Base-by-base conservation (phyloP, 2,888 invertebrate species). In the Tanytarsus gracilentus region DNA sequence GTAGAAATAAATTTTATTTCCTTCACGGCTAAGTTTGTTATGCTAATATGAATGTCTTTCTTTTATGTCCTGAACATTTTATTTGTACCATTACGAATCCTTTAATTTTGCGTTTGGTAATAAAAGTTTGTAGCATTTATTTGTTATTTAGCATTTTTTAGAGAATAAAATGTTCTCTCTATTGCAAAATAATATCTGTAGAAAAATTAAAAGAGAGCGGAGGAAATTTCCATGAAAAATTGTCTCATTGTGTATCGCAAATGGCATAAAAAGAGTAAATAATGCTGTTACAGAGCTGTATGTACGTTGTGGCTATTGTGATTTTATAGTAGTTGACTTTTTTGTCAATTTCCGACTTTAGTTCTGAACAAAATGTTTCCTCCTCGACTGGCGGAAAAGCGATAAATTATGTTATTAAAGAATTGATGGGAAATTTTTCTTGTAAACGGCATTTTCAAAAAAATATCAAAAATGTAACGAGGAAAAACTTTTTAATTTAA, bases 401-500 rank as follows among this genome's bases (percentile, higher is more conserved):
- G 9, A 49, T 27, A 49, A 49, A 49, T 27, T 26, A 26, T 26
- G 51, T 51, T 16, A 27, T 25, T 4, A 23, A 21, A 48, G 23
- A 49, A 7, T 26, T 25, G 21, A 51, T 30, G 51, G 1, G 16
- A 9, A 39, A 51, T 9, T 51, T 4, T 51, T 29, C 11, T 14
- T 51, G 51, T 21, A 3, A 51, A 23, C 23, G 11, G 9, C 25
- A 8, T 7, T 4, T 14, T 23, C 21, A 49, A 23, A 21, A 6
- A 23, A 23, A 9, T 23, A 11, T 21, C 18, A 25, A 36, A 36
- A 36, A 36, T 36, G 36, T 16, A 36, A 23, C 21, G 25, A 51
- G n/a, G n/a, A n/a, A 51, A 51, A 51, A 51, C 48, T 48, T 51
- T 50, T 30, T 30, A 51, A 51, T 51, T 51, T 51, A 51, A 51